Conservation (phyloP, 1,140 invertebrate species). For the Anoplolepis gracilipes region DNA sequence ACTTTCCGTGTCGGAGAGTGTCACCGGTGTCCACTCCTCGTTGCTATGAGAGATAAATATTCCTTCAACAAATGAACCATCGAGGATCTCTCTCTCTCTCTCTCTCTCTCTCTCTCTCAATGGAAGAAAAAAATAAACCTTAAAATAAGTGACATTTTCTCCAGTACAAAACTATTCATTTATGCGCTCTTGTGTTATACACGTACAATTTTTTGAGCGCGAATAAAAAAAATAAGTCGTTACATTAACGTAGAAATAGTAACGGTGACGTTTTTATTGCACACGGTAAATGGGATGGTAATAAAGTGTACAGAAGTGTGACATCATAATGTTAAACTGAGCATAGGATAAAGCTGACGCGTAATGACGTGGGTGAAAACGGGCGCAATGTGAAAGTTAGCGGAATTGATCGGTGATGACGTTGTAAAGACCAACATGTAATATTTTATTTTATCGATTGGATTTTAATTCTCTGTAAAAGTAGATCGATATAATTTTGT, state of each 20-base stretch:
- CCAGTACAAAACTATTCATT: neutral
- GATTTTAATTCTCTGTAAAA: slow-evolving; percentile 5
- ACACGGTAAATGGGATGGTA: neutral
- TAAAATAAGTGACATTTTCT: slow-evolving; percentile 42
- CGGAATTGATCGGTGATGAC: slow-evolving; percentile 32
- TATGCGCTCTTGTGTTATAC: neutral
- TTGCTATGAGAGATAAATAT: slow-evolving; percentile 55
- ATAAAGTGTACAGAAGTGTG: slow-evolving; percentile 13
- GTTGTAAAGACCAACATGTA: neutral
- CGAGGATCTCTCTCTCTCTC: neutral
- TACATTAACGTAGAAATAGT: neutral
- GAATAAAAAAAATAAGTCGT: slow-evolving; percentile 17
- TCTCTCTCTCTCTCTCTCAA: too few relatives aligned
- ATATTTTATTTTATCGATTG: slow-evolving; percentile 7
- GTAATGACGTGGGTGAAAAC: slow-evolving; percentile 28
- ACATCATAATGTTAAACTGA: slow-evolving; percentile 31
- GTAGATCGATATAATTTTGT: too few relatives aligned
- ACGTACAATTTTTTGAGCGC: neutral
- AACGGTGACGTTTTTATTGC: slow-evolving; percentile 17
- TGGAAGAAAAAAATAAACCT: slow-evolving; percentile 9
- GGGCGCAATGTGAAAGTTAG: slow-evolving; percentile 9
- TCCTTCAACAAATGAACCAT: slow-evolving; percentile 43
- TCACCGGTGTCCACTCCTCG: slow-evolving; percentile 17
- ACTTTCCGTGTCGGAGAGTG: slow-evolving; percentile 58
- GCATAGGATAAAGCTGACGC: slow-evolving; percentile 10